Base-by-base conservation (phyloP, 2,888 invertebrate genomes). In the Muscina levida region DNA sequence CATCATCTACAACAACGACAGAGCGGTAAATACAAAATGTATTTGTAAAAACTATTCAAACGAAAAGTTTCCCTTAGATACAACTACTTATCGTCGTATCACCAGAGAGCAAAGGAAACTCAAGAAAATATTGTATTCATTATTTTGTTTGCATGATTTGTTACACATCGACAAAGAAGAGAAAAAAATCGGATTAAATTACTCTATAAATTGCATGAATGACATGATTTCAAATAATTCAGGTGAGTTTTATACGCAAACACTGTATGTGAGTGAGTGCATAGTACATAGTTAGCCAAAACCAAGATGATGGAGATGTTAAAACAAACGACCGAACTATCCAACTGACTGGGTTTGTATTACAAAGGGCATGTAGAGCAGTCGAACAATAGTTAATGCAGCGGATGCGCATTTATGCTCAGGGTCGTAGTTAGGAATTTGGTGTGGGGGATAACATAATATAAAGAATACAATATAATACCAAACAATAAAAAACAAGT, bases 41-140 rank as follows among this genome's bases (percentile, higher is more conserved):
- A 70, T 1, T 2, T 42, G 11, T 57, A 19, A 53, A 71, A 72
- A 42, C 51, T 37, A 65, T 17, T 72, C 24, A 65, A 53, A 65
- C 53, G 62, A 51, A 65, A 62, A 51, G 37, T 62, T 72, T 39
- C 37, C 22, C 51, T 39, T 53, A 65, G 65, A 26, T 51, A 65
- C 48, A 2, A n/a, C n/a, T n/a, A 37, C 48, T 19, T 15, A 13
- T 17, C 24, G 48, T 6, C n/a, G 48, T 5, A 48, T 6, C 4
- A 48, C 2, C 44, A 44, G 44, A 11, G 44, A 44, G 44, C 48
- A 15, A 31, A 31, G 31, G 3, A n/a, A n/a, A n/a, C n/a, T n/a
- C n/a, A n/a, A n/a, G n/a, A n/a, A 8, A 31, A 31, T 31, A 31
- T 31, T 31, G 31, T 19, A 44, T 31, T 31, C 8, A 8, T 31